These are phyloP conservation scores for Pachyuromys duprasi DNA, from an alignment of 2,797 vertebrate species.

Conservation along the genomic window DNA sequence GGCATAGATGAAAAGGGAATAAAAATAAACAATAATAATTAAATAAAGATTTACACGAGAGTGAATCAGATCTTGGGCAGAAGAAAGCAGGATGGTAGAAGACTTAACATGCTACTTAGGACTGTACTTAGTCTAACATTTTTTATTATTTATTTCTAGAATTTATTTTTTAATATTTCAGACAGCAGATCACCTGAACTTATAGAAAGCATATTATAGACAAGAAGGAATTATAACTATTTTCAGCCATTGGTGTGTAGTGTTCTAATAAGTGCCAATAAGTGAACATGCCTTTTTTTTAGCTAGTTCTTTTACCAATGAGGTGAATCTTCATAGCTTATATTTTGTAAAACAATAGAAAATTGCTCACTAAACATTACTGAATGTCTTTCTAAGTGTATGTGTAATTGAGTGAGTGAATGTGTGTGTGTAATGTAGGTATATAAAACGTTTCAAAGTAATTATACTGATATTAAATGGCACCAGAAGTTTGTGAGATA, in stretches of 20 bases:
- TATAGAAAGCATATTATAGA: neutral
- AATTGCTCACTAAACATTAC: neutral
- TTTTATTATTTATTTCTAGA: neutral
- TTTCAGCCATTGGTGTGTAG: neutral
- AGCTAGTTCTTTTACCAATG: neutral
- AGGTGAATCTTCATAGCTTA: neutral
- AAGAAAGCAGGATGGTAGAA: neutral
- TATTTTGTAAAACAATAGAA: neutral
- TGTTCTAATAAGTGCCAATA: neutral
- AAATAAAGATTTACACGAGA: neutral
- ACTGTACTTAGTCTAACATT: neutral
- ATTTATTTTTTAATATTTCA: neutral
- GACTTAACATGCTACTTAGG: neutral
- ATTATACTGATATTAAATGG: neutral
- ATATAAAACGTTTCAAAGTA: neutral
- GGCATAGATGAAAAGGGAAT: too few relatives aligned
- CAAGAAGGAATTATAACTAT: neutral
- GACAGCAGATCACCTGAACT: neutral
- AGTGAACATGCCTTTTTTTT: neutral
- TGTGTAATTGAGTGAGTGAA: neutral
- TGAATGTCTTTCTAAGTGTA: neutral
- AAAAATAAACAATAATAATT: too few relatives aligned
- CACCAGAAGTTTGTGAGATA: neutral
- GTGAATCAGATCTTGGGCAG: neutral
- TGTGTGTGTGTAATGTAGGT: neutral